Conservation (phyloP, 2,113 vertebrate genomes). For the Isichthys henryi region DNA sequence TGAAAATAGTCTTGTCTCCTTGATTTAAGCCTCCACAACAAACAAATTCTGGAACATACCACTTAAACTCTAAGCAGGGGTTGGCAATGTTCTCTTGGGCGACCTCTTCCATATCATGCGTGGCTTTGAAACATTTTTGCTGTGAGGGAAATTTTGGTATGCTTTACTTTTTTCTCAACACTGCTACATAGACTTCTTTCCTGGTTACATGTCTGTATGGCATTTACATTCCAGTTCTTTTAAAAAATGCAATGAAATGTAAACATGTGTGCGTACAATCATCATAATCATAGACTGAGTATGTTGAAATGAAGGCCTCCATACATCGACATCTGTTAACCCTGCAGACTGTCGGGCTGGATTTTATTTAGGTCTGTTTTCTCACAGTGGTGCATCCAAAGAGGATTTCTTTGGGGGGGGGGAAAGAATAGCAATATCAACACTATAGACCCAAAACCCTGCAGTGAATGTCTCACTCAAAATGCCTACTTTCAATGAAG, state of each 20-base stretch:
- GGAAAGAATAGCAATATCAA: background rate
- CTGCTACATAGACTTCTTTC: background rate
- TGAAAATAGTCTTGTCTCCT: conserved; percentile 32
- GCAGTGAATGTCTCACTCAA: background rate
- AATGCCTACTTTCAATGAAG: background rate
- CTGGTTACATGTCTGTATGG: background rate
- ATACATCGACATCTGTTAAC: background rate
- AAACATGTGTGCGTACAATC: background rate
- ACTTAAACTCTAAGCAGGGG: conserved; percentile 27
- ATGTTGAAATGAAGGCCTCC: background rate
- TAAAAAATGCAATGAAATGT: background rate
- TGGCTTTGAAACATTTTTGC: conserved; percentile 25
- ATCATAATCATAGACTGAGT: background rate
- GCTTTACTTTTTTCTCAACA: background rate
- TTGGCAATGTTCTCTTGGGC: conserved; percentile 26
- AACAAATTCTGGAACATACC: conserved; percentile 24
- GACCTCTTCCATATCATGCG: conserved; percentile 29
- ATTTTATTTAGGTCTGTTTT: background rate
- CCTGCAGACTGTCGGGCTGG: background rate
- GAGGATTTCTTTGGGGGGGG: background rate
- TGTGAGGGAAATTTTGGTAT: conserved; percentile 22
- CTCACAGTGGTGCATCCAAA: background rate
- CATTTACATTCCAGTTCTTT: background rate
- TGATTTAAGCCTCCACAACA: conserved; percentile 20
- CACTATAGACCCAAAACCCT: background rate